Evolutionary conservation across 1,140 invertebrate genomes (phyloP), one percentile per base, ranked within the genome.

Genomic region (Cydia fagiglandana): DNA sequence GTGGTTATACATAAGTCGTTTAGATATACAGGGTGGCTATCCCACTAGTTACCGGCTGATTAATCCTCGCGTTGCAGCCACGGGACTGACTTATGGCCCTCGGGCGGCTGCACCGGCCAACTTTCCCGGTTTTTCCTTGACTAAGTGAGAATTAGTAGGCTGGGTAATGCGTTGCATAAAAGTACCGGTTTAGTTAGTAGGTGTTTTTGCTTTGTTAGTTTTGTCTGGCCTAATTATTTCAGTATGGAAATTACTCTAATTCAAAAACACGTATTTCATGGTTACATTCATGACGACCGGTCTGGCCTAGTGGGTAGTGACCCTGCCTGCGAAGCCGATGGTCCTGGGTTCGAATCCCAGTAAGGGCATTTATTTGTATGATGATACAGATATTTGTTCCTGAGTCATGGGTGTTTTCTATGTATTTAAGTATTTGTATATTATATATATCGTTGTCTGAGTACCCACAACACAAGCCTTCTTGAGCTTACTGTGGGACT

Each of bases 121-220:
- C 56, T 61, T 61, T 24, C 7, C 56, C 20, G 56, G 56, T 61
- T 61, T 61, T 61, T 61, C 17, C 56, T 24, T 12, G 56, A 24
- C 20, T 61, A 61, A 61, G 56, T 61, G 56, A 61, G 56, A 61
- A 61, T 61, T 61, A 61, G 56, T 61, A 61, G 56, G 56, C 56
- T 56, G 20, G 56, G 56, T 0, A 61, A 61, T 61, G 17, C 20
- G 10, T 61, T 53, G 50, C 50, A 53, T 17, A 53, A 47, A 47
- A 53, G 50, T 53, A n/a, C 7, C 6, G 6, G n/a, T n/a, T 17
- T n/a, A 9, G 17, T 5, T 17, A 50, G 15, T 10, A n/a, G 47
- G 47, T 50, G 12, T 17, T 53, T 53, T 7, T n/a, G n/a, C n/a
- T n/a, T 53, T 53, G 15, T 34, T 4, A 34, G 34, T 53, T 50